Conservation (phyloP, 1,140 invertebrate species). For the Pseudomyrmex flavicornis region DNA sequence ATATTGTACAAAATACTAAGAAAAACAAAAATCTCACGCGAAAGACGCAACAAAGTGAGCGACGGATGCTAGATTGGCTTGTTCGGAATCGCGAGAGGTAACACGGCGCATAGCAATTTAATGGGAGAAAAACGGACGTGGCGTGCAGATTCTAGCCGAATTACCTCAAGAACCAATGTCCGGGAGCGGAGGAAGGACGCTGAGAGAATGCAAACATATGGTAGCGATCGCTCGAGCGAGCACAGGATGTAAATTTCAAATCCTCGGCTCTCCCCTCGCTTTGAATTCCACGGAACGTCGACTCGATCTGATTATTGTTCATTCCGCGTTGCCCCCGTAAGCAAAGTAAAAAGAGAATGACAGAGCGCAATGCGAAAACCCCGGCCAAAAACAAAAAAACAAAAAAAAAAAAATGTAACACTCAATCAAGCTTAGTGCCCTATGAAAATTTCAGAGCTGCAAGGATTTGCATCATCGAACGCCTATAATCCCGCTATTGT, state of each 20-base stretch:
- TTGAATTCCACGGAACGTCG: conserved; percentile 48
- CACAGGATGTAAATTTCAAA: conserved; percentile 71
- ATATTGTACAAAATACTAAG: not conserved
- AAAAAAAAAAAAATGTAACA: not conserved
- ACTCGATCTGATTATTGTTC: conserved; percentile 52
- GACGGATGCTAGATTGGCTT: conserved; percentile 48
- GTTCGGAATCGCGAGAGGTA: conserved; percentile 42
- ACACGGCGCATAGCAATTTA: conserved; percentile 64
- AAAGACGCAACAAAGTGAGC: conserved; percentile 10
- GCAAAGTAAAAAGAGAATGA: conserved; percentile 4
- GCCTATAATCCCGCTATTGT: conserved; percentile 1
- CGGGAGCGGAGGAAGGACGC: conserved; percentile 35
- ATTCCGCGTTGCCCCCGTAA: not conserved
- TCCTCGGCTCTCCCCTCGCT: conserved; percentile 19
- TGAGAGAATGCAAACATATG: conserved; percentile 69
- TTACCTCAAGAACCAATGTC: conserved; percentile 63
- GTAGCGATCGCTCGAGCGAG: conserved; percentile 64
- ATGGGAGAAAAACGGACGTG: conserved; percentile 58
- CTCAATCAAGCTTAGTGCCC: not conserved
- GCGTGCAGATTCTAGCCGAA: conserved; percentile 63
- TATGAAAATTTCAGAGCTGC: conserved; percentile 2
- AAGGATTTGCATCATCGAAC: conserved; percentile 21
- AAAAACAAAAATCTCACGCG: not conserved
- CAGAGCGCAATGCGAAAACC: not conserved
- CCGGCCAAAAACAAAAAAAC: not conserved